Evolutionary conservation across 2,888 invertebrate genomes (phyloP), one percentile per base, ranked within the genome.

Genomic region (Caenorhabditis wallacei): DNA sequence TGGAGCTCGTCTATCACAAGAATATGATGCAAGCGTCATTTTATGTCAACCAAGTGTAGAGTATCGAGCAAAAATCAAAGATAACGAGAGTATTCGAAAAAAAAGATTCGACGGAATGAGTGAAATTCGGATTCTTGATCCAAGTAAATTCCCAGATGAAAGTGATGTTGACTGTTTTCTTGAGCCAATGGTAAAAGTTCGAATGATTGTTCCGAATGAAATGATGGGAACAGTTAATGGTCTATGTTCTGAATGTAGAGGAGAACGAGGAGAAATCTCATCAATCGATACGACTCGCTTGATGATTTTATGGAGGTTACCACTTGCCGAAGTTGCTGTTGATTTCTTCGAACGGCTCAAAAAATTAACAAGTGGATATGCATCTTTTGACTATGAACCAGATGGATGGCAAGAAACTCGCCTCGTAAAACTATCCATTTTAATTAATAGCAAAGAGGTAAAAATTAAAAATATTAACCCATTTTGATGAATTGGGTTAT

Each of bases 271-370:
- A 10, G 90, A 90, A 24, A 86, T 90, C 4, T 84, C 85, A 10
- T 88, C 87, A 48, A 89, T 91, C 61, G 98, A 97, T 92, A 95
- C 96, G 84, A 94, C 94, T 40, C 94, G 96, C 92, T 93, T 96
- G 0, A 94, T 98, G 93, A 92, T 97, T 92, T 95, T 95, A 89
- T 96, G 95, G 91, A 93, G 95, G 46, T 93, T 99, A 66, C 98
- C 98, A 0, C 93, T 99, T 7, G 96, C 95, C 88, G 98, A 99
- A 63, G 95, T 98, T 30, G 95, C 98, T 16, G 93, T 97, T 10
- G 97, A 98, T 92, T 98, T 99, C 92, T 97, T 97, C 92, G 98
- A 98, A 92, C 48, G 80, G 5, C 59, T 88, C n/a, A 98, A 98
- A 93, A 95, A 95, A 16, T 90, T 96, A 20, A 95, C 96, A 2